Percentiles rank a stretch among this genome's conserved stretches.
Conservation (phyloP, 2,888 invertebrate species). For the Drosophila gaucha region DNA sequence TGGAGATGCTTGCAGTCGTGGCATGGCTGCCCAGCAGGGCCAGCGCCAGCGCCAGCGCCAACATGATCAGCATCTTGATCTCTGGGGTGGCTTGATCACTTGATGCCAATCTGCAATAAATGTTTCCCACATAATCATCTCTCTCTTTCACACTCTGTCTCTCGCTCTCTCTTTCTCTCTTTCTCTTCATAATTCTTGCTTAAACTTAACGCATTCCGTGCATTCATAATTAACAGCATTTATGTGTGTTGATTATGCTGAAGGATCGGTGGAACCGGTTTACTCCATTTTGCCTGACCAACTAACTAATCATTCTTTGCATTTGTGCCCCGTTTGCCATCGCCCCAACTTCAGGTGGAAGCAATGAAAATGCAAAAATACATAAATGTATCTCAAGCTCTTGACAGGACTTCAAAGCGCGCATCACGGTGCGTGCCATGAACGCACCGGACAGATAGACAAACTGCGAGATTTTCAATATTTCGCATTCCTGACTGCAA, state of each 20-base stretch:
- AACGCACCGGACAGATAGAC: constrained; percentile 53
- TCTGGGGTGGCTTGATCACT: constrained; percentile 29
- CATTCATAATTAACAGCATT: constrained; percentile 74
- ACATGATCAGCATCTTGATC: constrained; percentile 44
- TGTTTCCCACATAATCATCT: constrained; percentile 56
- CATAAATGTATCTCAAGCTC: constrained; percentile 81
- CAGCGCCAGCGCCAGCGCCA: constrained; percentile 44
- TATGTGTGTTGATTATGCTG: constrained; percentile 72
- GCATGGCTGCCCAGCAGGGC: constrained; percentile 42
- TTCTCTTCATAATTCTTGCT: not conserved
- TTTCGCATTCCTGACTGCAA: not conserved
- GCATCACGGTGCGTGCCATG: constrained; percentile 77
- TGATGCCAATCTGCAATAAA: constrained; percentile 64
- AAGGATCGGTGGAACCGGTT: constrained; percentile 73
- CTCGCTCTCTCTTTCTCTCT: not conserved
- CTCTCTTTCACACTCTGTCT: constrained; percentile 1
- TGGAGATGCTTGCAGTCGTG: constrained; percentile 34
- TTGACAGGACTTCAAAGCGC: constrained; percentile 80
- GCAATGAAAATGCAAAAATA: constrained; percentile 80
- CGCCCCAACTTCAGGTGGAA: constrained; percentile 25
- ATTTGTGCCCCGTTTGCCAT: constrained; percentile 44
- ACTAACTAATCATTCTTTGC: constrained; percentile 78
- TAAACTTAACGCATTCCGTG: constrained; percentile 62
- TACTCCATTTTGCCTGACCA: constrained; percentile 75
- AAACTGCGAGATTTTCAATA: constrained; percentile 14